phyloP scores from a whole-genome alignment of 2,797 vertebrate genomes.

The Etheostoma perlongum region DNA sequence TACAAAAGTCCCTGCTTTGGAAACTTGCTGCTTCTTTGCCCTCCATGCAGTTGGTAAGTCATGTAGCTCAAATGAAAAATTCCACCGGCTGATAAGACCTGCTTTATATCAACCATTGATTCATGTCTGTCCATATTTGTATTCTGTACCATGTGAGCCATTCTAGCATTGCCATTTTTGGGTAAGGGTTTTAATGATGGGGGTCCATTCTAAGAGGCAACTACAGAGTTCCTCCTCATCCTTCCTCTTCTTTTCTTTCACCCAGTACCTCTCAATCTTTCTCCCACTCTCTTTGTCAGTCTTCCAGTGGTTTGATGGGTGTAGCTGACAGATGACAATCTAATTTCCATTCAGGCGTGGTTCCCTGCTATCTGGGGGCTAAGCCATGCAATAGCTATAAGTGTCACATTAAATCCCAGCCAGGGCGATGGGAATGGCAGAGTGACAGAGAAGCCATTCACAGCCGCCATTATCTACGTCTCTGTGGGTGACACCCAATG shows the following conservation, averaged over 20 bases:
- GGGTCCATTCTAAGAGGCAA: constrained; percentile 40
- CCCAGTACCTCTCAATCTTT: constrained; percentile 64
- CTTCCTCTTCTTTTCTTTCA: constrained; percentile 65
- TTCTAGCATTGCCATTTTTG: constrained; percentile 38
- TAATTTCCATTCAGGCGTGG: constrained; percentile 80
- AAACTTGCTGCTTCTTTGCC: constrained; percentile 43
- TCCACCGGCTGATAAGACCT: constrained; percentile 26
- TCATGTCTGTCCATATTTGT: constrained; percentile 58
- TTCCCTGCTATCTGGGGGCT: constrained; percentile 74
- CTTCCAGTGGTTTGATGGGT: constrained; percentile 74
- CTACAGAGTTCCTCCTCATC: constrained; percentile 55
- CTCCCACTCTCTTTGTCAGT: constrained; percentile 70
- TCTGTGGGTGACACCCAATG: constrained; percentile 80
- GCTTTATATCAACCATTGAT: constrained; percentile 46
- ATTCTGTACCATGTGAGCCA: constrained; percentile 50
- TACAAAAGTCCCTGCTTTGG: constrained; percentile 13
- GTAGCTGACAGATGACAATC: constrained; percentile 83
- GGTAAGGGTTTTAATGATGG: constrained; percentile 62
- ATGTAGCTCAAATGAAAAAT: constrained; percentile 52
- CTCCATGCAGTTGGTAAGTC: constrained; percentile 38
- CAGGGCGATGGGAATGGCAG: constrained; percentile 72
- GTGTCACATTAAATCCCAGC: constrained; percentile 83
- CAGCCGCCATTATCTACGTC: constrained; percentile 74
- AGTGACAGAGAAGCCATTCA: constrained; percentile 78
- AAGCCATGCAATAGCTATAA: constrained; percentile 81